Conservation (phyloP, 2,797 vertebrate species). For the Pseudochirops corinnae region DNA sequence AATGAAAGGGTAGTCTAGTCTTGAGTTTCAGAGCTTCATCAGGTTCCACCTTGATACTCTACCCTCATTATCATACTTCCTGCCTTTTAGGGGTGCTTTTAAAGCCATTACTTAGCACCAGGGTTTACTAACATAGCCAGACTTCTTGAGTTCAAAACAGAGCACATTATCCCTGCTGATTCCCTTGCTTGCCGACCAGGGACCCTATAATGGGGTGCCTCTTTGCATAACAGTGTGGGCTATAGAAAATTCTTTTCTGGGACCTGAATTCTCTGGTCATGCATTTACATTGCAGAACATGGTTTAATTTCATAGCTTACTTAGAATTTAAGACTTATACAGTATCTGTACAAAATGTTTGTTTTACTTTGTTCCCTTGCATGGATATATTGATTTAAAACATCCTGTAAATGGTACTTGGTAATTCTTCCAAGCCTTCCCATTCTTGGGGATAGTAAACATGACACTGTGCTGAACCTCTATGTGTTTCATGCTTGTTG, state of each 20-base stretch:
- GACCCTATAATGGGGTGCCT: neutral
- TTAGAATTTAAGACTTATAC: neutral
- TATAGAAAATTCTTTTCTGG: neutral
- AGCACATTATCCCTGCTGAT: neutral
- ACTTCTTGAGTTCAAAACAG: neutral
- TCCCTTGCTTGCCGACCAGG: neutral
- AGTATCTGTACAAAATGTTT: neutral
- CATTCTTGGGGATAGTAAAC: neutral
- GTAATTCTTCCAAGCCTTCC: neutral
- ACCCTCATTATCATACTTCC: neutral
- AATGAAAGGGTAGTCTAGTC: neutral
- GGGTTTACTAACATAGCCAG: neutral
- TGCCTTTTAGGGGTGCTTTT: neutral
- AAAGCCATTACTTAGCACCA: neutral
- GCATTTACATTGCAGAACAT: neutral
- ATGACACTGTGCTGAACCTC: neutral
- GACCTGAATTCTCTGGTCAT: neutral
- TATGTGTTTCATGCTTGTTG: neutral
- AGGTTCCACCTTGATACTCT: constrained; percentile 18
- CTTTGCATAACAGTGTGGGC: neutral
- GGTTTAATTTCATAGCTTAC: neutral
- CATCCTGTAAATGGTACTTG: neutral
- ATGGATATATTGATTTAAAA: constrained; percentile 17
- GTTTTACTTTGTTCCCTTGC: constrained; percentile 23
- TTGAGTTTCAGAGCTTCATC: neutral